These are phyloP conservation scores for Mechanitis mazaeus DNA, from an alignment of 2,888 invertebrate species.

Conservation along the genomic window DNA sequence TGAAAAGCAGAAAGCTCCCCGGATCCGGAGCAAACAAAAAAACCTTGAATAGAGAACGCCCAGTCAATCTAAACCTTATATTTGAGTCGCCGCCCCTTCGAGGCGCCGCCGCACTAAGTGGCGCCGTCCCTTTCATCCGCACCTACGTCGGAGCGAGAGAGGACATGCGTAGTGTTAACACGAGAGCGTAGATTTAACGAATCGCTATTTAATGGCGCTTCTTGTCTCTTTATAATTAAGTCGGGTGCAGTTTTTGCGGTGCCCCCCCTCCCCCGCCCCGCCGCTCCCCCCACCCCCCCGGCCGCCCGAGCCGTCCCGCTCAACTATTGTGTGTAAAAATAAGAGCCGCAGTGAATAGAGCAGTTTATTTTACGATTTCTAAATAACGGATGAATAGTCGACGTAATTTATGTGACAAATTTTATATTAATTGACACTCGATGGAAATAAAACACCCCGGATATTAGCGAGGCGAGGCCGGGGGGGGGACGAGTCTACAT, in stretches of 20 bases:
- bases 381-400: conserved; percentile 54
- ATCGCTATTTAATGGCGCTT: conserved; percentile 76
- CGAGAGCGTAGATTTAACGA: conserved; percentile 75
- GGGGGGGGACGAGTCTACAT: not conserved
- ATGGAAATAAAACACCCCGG: conserved; percentile 58
- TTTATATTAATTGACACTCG: conserved; percentile 69
- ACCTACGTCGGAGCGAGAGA: conserved; percentile 41
- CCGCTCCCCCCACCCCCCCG: conserved; percentile 32
- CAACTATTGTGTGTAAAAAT: conserved; percentile 63
- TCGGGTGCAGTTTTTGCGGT: conserved; percentile 75
- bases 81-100: conserved; percentile 81
- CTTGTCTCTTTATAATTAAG: conserved; percentile 78
- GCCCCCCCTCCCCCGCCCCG: conserved; percentile 36
- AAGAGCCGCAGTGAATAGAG: conserved; percentile 40
- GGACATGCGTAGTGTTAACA: conserved; percentile 63
- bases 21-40: conserved; percentile 57
- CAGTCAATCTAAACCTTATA: conserved; percentile 76
- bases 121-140: conserved; percentile 40
- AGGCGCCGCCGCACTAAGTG: conserved; percentile 73
- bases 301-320: conserved; percentile 34
- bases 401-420: conserved; percentile 70
- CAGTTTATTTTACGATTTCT: conserved; percentile 47
- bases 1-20: conserved; percentile 58
- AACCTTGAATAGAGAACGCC: conserved; percentile 72
- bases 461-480: conserved; percentile 37